Evolutionary conservation across 2,797 vertebrate genomes (phyloP), one percentile per base, ranked within the genome.

Genomic region (Cuculus canorus): DNA sequence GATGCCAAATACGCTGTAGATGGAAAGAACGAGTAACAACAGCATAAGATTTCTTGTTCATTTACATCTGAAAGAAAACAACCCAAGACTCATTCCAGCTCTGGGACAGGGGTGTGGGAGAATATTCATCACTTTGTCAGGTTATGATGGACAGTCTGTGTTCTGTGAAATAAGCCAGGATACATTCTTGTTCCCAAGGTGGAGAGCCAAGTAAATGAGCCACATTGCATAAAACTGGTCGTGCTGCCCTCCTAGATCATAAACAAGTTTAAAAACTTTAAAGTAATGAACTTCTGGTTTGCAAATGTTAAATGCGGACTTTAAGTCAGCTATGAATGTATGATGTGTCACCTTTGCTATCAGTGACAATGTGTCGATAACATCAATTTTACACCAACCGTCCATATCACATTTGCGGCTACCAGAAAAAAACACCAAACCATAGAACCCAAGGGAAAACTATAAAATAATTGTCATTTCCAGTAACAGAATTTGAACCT

Each of bases 181-280:
- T 66, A 84, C 32, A 45, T 54, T 65, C 82, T 35, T 48, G 43
- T 25, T 88, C 83, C 88, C 88, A 73, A 88, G 92, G 86, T 65
- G 77, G 57, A 80, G 61, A 37, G 50, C 45, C 3, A 21, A 91
- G 35, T 64, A 87, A 95, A 82, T 68, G 68, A 93, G 47, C 53
- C 79, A 23, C 61, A 45, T 66, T 83, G 86, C 23, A 21, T 59
- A 57, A 89, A 80, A 91, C 35, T n/a, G 17, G 24, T 25, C 85
- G 57, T 68, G 53, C 53, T 88, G 63, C 63, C 41, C 54, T 81
- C 54, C 69, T 2, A 78, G 75, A 78, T 11, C 4, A 3, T 30
- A 88, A 92, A 88, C 25, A 91, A 93, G n/a, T 78, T 91, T 37
- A 94, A 93, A 17, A 94, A 91, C 90, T 73, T 54, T 60, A 30